A percentile compares a stretch with the other conserved stretches of the same genome.
Evolutionary conservation across 2,113 vertebrate species (phyloP).

Genomic region (Anser brachyrhynchus): DNA sequence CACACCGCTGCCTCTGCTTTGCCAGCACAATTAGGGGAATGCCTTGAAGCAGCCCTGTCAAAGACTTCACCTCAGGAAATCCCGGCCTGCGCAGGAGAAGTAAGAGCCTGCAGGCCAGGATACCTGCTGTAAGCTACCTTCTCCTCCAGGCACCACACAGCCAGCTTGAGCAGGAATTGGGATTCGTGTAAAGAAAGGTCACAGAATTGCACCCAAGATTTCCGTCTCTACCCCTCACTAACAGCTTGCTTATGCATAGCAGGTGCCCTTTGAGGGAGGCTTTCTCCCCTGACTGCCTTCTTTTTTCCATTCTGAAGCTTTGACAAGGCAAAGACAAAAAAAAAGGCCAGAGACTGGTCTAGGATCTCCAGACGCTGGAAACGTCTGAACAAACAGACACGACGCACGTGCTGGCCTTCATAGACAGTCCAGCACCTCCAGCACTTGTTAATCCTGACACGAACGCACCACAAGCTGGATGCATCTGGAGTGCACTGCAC

Average conservation of each 20-base stretch:
- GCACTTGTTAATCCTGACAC: not conserved
- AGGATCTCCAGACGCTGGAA: not conserved
- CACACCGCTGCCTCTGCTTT: not conserved
- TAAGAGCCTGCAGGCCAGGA: not conserved
- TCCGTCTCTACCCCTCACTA: not conserved
- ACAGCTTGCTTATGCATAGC: not conserved
- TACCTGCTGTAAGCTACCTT: not conserved
- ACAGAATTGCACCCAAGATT: not conserved
- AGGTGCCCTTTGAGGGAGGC: not conserved
- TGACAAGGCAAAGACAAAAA: fast-evolving
- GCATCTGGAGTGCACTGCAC: not conserved
- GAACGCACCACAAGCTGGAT: not conserved
- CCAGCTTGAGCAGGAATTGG: not conserved
- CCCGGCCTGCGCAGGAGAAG: not conserved
- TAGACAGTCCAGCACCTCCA: not conserved
- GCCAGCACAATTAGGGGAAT: not conserved
- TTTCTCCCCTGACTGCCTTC: not conserved
- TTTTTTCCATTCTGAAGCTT: not conserved
- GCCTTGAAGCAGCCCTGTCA: not conserved
- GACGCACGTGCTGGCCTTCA: not conserved
- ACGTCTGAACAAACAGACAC: not conserved
- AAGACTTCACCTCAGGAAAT: not conserved
- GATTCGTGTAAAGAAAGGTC: not conserved
- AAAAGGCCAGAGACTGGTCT: not conserved
- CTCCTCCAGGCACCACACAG: not conserved